These are phyloP conservation scores for Echinops telfairi DNA, from an alignment of 2,113 vertebrate genomes.

Conservation along the genomic window DNA sequence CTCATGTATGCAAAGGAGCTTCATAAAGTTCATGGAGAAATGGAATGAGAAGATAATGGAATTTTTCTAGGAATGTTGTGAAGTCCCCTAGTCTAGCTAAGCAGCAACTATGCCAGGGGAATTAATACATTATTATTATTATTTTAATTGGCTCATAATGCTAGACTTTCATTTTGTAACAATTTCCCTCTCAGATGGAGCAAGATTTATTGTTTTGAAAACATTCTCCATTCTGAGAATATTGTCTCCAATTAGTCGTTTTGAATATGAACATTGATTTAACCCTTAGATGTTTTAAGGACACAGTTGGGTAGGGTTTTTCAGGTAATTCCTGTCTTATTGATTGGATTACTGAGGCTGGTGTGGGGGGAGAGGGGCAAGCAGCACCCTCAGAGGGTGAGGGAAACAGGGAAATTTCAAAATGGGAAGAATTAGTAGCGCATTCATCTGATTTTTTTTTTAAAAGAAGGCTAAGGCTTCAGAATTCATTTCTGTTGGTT, in stretches of 20 bases:
- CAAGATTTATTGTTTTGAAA: background rate
- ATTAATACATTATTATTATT: too few relatives aligned
- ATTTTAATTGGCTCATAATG: background rate
- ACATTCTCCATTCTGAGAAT: constrained; percentile 20
- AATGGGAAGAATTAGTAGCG: constrained; percentile 37
- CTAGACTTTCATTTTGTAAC: constrained; percentile 2
- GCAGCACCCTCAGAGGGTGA: background rate
- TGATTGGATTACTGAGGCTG: background rate
- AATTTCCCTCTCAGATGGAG: constrained; percentile 9
- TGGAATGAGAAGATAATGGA: too few relatives aligned
- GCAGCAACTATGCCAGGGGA: too few relatives aligned
- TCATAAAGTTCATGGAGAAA: too few relatives aligned
- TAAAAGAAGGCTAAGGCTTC: background rate
- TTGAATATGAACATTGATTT: constrained; percentile 12
- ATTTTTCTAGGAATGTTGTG: too few relatives aligned
- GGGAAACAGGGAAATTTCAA: constrained; percentile 11
- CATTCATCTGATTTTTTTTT: background rate
- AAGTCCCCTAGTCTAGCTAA: too few relatives aligned
- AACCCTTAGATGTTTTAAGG: background rate
- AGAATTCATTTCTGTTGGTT: constrained; percentile 47
- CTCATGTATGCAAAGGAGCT: background rate
- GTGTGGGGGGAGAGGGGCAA: background rate
- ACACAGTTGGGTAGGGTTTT: background rate
- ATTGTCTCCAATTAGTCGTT: background rate
- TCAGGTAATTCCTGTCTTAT: background rate